Percentiles rank a stretch among this genome's conserved stretches.
Conservation (phyloP, 2,888 invertebrate species). For the Dioctria linearis region DNA sequence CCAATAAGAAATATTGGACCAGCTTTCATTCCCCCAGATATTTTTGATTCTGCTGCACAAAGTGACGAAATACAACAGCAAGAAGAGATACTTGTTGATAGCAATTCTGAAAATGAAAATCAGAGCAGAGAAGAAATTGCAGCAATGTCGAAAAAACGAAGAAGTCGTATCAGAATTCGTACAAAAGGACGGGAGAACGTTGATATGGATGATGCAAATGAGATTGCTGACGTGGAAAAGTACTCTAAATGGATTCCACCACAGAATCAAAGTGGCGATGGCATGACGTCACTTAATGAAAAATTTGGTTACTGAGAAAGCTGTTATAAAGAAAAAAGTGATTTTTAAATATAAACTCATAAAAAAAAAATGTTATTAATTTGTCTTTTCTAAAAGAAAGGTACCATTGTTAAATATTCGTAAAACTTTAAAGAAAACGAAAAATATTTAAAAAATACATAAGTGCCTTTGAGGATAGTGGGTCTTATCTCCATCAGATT, state of each 20-base stretch:
- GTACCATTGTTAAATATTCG: too few species aligned
- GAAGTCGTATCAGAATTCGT: conserved; percentile 60
- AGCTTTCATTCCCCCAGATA: conserved; percentile 63
- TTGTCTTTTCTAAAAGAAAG: too few species aligned
- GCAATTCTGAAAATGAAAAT: conserved; percentile 12
- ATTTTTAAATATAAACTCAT: too few species aligned
- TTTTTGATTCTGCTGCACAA: background rate
- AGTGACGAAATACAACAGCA: background rate
- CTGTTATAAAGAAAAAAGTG: too few species aligned
- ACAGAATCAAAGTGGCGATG: conserved; percentile 82
- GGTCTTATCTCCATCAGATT: too few species aligned
- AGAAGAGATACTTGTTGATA: background rate
- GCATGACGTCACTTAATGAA: conserved; percentile 82
- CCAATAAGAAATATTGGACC: conserved; percentile 59
- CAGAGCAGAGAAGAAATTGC: background rate
- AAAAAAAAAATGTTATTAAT: too few species aligned
- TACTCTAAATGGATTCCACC: conserved; percentile 88
- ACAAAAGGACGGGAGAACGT: conserved; percentile 66
- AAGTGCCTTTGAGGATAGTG: too few species aligned
- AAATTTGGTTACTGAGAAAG: conserved; percentile 81
- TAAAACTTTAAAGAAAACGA: too few species aligned
- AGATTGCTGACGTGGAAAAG: conserved; percentile 74
- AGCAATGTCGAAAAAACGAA: conserved; percentile 24
- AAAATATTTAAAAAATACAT: too few species aligned
- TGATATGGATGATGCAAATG: conserved; percentile 69